A percentile compares a stretch with the other conserved stretches of the same genome.
Conservation (phyloP, 2,113 vertebrate species). For the Baryphthengus martii region DNA sequence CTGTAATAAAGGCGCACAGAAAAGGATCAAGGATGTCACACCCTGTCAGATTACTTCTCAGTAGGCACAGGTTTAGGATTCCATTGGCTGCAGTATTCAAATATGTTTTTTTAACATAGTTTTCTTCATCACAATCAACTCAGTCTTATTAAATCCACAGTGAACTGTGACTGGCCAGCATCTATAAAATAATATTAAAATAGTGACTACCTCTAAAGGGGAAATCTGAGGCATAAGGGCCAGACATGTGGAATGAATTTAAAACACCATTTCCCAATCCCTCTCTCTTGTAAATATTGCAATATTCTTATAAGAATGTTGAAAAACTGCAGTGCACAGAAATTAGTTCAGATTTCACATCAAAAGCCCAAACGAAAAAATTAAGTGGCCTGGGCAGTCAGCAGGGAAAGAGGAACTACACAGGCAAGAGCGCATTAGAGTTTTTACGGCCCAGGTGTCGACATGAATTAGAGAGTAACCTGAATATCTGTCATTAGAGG, state of each 20-base stretch:
- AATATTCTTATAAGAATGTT: slow-evolving; percentile 8
- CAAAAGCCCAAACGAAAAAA: slow-evolving; percentile 28
- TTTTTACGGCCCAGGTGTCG: slow-evolving; percentile 43
- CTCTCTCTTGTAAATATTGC: slow-evolving; percentile 9
- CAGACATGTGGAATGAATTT: slow-evolving; percentile 34
- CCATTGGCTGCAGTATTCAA: not conserved
- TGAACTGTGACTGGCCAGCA: not conserved
- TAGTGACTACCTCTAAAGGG: not conserved
- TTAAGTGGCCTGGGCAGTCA: not conserved
- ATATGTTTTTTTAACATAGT: not conserved
- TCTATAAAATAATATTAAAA: slow-evolving; percentile 37
- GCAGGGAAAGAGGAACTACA: not conserved
- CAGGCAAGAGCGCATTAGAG: not conserved
- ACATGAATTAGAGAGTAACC: slow-evolving; percentile 20
- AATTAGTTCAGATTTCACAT: slow-evolving; percentile 39
- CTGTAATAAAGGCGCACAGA: not conserved
- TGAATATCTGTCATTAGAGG: slow-evolving; percentile 17
- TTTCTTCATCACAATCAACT: not conserved
- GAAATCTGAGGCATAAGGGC: slow-evolving; percentile 7
- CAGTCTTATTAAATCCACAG: not conserved
- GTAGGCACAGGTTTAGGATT: not conserved
- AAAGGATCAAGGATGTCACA: not conserved
- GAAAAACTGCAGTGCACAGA: slow-evolving; percentile 20
- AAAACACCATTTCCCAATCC: not conserved
- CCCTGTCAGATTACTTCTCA: not conserved